A percentile compares a stretch with the other conserved stretches of the same genome.
phyloP scores from a whole-genome alignment of 2,888 invertebrate species.

The Heliconius charithonia region DNA sequence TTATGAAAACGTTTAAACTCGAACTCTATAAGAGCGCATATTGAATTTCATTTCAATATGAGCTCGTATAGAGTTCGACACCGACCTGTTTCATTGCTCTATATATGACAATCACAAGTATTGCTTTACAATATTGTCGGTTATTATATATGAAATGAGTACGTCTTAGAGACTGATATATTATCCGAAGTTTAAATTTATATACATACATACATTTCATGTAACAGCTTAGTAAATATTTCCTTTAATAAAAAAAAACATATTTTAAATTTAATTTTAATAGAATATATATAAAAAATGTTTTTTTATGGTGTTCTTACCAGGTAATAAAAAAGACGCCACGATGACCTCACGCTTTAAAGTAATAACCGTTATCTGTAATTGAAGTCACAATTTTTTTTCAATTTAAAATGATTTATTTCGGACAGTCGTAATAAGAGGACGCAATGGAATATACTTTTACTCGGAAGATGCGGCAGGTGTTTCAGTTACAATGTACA shows the following conservation, averaged over 20 bases:
- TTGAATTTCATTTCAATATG: neutral
- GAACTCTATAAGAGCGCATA: neutral
- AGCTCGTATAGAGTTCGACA: neutral
- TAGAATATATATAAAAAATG: too few relatives aligned
- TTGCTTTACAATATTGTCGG: neutral
- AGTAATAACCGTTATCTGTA: neutral
- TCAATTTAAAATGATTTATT: neutral
- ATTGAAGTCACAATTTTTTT: neutral
- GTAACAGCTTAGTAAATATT: too few relatives aligned
- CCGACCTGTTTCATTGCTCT: neutral
- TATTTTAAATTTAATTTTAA: too few relatives aligned
- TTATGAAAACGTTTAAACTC: neutral
- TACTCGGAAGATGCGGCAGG: neutral
- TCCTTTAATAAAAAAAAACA: too few relatives aligned
- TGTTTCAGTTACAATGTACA: neutral
- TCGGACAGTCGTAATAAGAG: neutral
- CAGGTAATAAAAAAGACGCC: too few relatives aligned
- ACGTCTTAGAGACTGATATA: neutral
- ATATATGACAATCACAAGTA: neutral
- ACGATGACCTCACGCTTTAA: too few relatives aligned
- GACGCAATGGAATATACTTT: neutral
- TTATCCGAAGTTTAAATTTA: neutral
- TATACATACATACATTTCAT: too few relatives aligned
- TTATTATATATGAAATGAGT: neutral
- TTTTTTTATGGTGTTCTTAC: too few relatives aligned